Evolutionary conservation across 2,888 invertebrate species (phyloP), one percentile per base, ranked within the genome.

Genomic region (Trissolcus brochymenae): DNA sequence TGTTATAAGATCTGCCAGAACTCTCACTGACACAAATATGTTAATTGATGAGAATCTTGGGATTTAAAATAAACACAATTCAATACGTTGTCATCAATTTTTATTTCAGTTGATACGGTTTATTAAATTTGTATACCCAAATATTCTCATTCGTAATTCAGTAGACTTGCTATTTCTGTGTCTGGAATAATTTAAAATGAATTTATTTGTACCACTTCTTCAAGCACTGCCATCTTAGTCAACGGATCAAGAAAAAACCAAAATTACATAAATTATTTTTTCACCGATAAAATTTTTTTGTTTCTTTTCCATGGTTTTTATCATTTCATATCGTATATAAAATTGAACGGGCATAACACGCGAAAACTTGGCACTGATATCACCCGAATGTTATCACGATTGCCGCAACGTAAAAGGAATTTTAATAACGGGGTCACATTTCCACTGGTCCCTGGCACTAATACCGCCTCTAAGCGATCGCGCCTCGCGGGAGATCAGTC

Each of bases 381-480:
- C 35, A 9, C 16, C 17, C 17, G 35, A 56, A 54, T 62, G 59
- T 71, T 75, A 68, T 68, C 62, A 55, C 62, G 57, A 66, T 78
- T 68, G 74, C 43, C 55, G 61, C 62, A 78, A 78, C 70, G 46
- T 62, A 64, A 78, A 78, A 78, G 50, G 65, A 71, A 78, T 74
- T 75, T 60, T 74, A 71, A 62, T 71, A 78, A 78, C 64, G 78
- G 78, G 78, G 78, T 78, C 78, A 78, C 71, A 60, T 78, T 74
- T 78, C 74, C 70, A 54, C 57, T 67, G 66, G 78, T 74, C 78
- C 78, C 67, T 78, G 78, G 78, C 78, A 74, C 71, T 78, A 75
- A 78, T 78, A 78, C 55, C 17, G 53, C 11, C 16, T 43, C 29
- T 43, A 13, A 46, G 16, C 54, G 51, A 25, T 65, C 50, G n/a